Evolutionary conservation across 2,113 vertebrate species (phyloP).

Genomic region (Xiphophorus hellerii): DNA sequence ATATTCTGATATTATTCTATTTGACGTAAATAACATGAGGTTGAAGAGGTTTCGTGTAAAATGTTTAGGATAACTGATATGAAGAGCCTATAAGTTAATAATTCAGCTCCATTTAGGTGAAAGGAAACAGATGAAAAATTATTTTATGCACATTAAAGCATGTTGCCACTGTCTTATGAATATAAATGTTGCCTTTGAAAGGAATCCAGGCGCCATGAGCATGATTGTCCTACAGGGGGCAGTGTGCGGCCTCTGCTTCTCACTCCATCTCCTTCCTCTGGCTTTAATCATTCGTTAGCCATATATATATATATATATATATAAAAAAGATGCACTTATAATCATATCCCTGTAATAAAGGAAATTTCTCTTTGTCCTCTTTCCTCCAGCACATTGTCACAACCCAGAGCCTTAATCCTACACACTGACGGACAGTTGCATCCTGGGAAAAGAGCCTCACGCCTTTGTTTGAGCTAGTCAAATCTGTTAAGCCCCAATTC

Average conservation of each 20-base stretch:
- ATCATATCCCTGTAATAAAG: constrained; percentile 79
- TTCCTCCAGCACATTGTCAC: constrained; percentile 84
- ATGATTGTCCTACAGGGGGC: constrained; percentile 62
- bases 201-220: constrained; percentile 7
- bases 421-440: constrained; percentile 82
- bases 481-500: constrained; percentile 88
- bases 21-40: too few species aligned
- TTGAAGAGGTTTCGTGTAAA: too few species aligned
- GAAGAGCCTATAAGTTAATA: neutral
- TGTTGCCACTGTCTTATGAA: neutral
- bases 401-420: constrained; percentile 85
- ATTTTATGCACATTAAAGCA: neutral
- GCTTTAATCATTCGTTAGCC: constrained; percentile 47
- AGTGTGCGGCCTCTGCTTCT: constrained; percentile 50
- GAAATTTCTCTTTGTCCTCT: constrained; percentile 77
- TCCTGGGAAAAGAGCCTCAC: constrained; percentile 76
- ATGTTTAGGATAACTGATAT: too few species aligned
- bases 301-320: too few species aligned
- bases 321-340: constrained; percentile 74
- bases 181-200: neutral
- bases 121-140: neutral
- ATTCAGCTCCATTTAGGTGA: neutral
- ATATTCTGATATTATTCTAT: too few species aligned
- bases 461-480: constrained; percentile 83
- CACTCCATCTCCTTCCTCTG: constrained; percentile 3